Evolutionary conservation across 2,888 invertebrate genomes (phyloP).

Genomic region (Pasiphila rectangulata): DNA sequence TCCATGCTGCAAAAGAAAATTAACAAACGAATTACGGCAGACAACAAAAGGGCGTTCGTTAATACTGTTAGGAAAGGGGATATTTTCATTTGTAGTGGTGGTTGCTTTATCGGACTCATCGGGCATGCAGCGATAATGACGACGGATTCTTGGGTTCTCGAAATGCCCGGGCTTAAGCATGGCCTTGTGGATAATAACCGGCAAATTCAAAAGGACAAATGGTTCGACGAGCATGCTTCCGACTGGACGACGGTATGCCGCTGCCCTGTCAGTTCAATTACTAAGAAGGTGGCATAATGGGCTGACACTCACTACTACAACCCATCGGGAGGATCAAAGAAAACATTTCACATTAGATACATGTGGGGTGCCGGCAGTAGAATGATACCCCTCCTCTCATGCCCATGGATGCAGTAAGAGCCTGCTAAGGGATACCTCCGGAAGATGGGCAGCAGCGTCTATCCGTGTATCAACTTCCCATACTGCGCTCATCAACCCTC

Average conservation of each 20-base stretch:
- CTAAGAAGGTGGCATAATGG: constrained; percentile 47
- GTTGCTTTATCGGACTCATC: constrained; percentile 46
- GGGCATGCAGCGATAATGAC: constrained; percentile 60
- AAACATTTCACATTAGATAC: constrained; percentile 52
- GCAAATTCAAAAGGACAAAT: constrained; percentile 47
- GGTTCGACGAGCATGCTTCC: constrained; percentile 51
- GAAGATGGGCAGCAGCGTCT: too few species aligned
- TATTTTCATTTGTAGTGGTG: constrained; percentile 44
- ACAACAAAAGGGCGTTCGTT: constrained; percentile 51
- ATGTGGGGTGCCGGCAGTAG: too few species aligned
- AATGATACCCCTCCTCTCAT: too few species aligned
- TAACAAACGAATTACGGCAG: constrained; percentile 46
- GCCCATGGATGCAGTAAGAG: too few species aligned
- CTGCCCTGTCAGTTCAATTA: constrained; percentile 42
- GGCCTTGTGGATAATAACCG: constrained; percentile 44
- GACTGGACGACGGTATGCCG: constrained; percentile 57
- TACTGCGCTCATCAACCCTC: constrained; percentile 41
- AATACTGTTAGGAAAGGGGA: constrained; percentile 53
- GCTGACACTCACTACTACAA: constrained; percentile 53
- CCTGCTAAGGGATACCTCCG: too few species aligned
- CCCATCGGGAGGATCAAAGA: constrained; percentile 41
- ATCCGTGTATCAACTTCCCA: too few species aligned
- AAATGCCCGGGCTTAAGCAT: constrained; percentile 45
- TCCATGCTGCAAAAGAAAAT: constrained; percentile 54
- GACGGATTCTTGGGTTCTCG: constrained; percentile 50